Base-by-base conservation (phyloP, 2,888 invertebrate species). In the Drosophila lutescens region DNA sequence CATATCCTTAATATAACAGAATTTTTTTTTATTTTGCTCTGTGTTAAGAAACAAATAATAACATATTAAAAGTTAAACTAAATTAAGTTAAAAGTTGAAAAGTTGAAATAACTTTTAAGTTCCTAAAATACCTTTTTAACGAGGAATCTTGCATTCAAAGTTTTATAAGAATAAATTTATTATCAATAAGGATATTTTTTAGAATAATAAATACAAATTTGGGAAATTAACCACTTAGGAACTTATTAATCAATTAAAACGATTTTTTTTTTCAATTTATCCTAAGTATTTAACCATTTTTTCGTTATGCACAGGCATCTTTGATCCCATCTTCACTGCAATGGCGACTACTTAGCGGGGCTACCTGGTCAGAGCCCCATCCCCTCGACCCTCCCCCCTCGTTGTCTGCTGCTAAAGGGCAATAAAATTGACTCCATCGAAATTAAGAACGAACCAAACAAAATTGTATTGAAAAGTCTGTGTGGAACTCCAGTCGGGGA, bases 361-460 rank as follows among this genome's bases (percentile, higher is more conserved):
- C 84, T 84, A 88, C 88, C 86, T 88, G 85, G 62, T n/a, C 47
- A 47, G 40, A 62, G n/a, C 34, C 62, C 41, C 49, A 7, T n/a
- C 41, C 26, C 50, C 26, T 30, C 2, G 0, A 6, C 7, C 5
- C 41, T 13, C 20, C 15, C 23, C 30, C 7, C 65, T 32, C 63
- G 13, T 26, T 17, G 47, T 17, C 44, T 30, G 51, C n/a, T 51
- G 65, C 57, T 57, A 17, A 36, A 36, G 55, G 80, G 83, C 83
- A 86, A 83, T 88, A 86, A 88, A 88, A 86, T 84, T 84, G 86
- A 74, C 86, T 84, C 70, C 81, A 85, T 77, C 81, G 88, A 88
- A 86, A 85, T 85, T 88, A 86, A 88, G 78, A 88, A 85, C 87
- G 81, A 84, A 79, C 78, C 62, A 36, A 63, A 70, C 38, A 67